Evolutionary conservation across 2,888 invertebrate genomes (phyloP), one percentile per base, ranked within the genome.

Genomic region (Cheilosia scutellata): DNA sequence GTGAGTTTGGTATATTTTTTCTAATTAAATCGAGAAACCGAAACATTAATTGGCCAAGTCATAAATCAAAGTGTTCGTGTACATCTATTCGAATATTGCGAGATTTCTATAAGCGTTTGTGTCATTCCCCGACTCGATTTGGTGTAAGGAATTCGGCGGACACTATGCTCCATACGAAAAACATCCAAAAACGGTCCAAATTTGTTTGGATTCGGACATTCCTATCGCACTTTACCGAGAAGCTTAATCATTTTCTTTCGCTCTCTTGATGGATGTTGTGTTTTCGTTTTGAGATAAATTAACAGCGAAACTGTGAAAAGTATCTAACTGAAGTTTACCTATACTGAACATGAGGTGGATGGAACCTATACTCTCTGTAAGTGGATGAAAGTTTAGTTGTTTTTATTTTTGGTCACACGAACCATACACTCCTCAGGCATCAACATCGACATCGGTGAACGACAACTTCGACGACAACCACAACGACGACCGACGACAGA

Each of bases 41-140:
- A 47, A 71, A 58, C 74, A 84, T 75, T 80, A 80, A 84, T 74
- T 83, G 84, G 75, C 65, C 53, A 60, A 71, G 65, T 84, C 65
- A 84, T 84, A 80, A 84, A 84, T 80, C 80, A 84, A 80, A 74
- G 51, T 25, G 51, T 27, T 51, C 51, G 51, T 20, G 40, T 37
- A 55, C 31, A 53, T 33, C 55, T 7, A 55, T 16, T 31, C 9
- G 27, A 55, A 4, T 51, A 20, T 33, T 57, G 55, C 55, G n/a
- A 70, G 77, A 47, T 57, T 55, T 49, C 51, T 27, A 51, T 27
- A 51, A 9, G 27, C 25, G 51, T 5, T 37, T 11, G 27, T 58
- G 40, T 31, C 40, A 33, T 65, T 57, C n/a, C 16, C 31, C 49
- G n/a, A 16, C 72, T 51, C 27, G 57, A 68, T 82, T 62, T 82